These are phyloP conservation scores for Heliconius hermathena DNA, from an alignment of 1,140 invertebrate species.

Conservation along the genomic window DNA sequence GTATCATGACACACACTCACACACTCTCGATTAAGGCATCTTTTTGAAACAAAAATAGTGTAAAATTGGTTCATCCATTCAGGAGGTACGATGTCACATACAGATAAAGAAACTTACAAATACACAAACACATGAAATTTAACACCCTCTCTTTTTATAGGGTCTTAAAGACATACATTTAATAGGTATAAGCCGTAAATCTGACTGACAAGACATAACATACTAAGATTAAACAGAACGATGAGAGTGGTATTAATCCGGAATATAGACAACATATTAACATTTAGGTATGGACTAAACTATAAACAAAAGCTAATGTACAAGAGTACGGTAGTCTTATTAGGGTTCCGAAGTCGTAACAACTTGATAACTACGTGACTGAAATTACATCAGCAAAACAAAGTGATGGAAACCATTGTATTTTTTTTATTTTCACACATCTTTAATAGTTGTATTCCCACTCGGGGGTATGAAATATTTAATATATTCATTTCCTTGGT, in stretches of 20 bases:
- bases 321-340: neutral
- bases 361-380: constrained; percentile 27
- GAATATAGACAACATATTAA: constrained; percentile 2
- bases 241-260: neutral
- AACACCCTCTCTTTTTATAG: no score
- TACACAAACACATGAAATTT: no score
- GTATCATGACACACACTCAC: no score
- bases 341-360: constrained; percentile 17
- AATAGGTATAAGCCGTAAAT: neutral
- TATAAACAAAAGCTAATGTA: constrained; percentile 20
- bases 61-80: no score
- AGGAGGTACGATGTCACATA: no score
- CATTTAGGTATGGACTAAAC: neutral
- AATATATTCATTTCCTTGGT: no score
- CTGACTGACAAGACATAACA: neutral
- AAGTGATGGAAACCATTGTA: neutral
- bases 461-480: no score
- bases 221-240: neutral
- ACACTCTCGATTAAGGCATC: no score
- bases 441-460: no score
- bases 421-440: neutral
- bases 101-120: no score
- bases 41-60: no score
- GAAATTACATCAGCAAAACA: constrained; percentile 13
- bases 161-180: neutral